A percentile compares a stretch with the other conserved stretches of the same genome.
Conservation (phyloP, 2,113 vertebrate genomes). For the Rhineura floridana region DNA sequence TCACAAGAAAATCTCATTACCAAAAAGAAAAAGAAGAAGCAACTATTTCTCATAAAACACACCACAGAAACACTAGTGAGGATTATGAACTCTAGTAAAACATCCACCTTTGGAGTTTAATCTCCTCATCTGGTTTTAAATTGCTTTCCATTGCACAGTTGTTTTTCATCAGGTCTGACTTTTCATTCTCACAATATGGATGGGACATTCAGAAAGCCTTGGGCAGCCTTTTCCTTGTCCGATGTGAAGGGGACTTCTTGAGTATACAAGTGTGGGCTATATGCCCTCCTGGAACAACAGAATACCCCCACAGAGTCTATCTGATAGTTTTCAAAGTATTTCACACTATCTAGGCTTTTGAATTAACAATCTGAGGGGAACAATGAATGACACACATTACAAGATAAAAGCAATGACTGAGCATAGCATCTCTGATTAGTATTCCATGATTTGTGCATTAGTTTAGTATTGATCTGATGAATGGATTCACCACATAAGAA, state of each 20-base stretch:
- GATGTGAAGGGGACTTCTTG: slow-evolving; percentile 40
- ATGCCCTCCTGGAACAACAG: slow-evolving; percentile 54
- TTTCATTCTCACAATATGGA: slow-evolving; percentile 51
- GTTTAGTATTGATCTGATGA: no score
- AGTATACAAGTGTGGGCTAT: slow-evolving; percentile 41
- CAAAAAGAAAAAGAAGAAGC: slow-evolving; percentile 29
- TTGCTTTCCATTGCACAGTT: slow-evolving; percentile 48
- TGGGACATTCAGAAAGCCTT: slow-evolving; percentile 45
- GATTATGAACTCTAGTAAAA: slow-evolving; percentile 47
- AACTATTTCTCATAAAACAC: neutral
- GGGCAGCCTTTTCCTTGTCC: slow-evolving; percentile 52
- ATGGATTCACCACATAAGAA: neutral
- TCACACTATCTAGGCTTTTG: slow-evolving; percentile 53
- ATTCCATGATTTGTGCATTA: neutral
- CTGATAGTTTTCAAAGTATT: neutral
- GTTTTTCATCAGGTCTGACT: slow-evolving; percentile 58
- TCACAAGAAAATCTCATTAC: slow-evolving; percentile 46
- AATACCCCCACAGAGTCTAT: slow-evolving; percentile 53
- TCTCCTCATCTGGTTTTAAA: slow-evolving; percentile 52
- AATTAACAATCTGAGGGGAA: slow-evolving; percentile 11
- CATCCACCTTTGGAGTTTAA: slow-evolving; percentile 46
- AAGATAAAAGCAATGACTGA: neutral
- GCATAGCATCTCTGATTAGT: slow-evolving; percentile 18
- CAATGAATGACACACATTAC: slow-evolving; percentile 57
- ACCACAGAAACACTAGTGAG: slow-evolving; percentile 28